A percentile compares a stretch with the other conserved stretches of the same genome.
These are phyloP conservation scores for Zenarchopterus dispar DNA, from an alignment of 2,797 vertebrate genomes.

Conservation along the genomic window DNA sequence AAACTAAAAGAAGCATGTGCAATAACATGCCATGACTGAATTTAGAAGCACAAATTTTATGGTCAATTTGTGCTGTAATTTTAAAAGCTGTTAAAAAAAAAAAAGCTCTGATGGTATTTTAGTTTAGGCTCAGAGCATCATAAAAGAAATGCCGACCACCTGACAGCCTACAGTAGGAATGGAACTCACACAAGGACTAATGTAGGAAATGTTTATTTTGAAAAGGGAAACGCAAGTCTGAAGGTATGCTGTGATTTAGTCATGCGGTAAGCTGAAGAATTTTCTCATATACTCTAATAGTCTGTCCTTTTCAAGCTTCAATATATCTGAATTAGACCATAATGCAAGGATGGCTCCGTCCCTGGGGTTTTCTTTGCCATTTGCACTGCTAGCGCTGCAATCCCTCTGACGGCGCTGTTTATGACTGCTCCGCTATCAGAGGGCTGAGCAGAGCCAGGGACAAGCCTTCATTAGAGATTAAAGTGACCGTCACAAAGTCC, in stretches of 20 bases:
- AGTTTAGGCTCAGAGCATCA: conserved; percentile 44
- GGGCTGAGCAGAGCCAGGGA: conserved; percentile 69
- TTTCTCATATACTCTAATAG: conserved; percentile 45
- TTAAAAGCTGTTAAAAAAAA: conserved; percentile 31
- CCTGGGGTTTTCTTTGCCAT: conserved; percentile 75
- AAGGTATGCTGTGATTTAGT: conserved; percentile 45
- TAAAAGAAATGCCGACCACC: conserved; percentile 38
- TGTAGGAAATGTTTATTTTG: conserved; percentile 35
- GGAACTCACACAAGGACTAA: conserved; percentile 17
- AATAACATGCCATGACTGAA: conserved; percentile 51
- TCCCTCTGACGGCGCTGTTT: conserved; percentile 79
- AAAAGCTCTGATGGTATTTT: conserved; percentile 53
- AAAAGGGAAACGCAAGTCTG: conserved; percentile 26
- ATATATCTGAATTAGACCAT: conserved; percentile 69
- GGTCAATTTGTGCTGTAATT: conserved; percentile 69
- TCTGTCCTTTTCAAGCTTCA: conserved; percentile 55
- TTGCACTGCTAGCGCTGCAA: conserved; percentile 72
- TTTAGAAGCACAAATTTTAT: conserved; percentile 64
- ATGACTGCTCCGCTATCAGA: conserved; percentile 71
- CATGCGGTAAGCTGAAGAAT: conserved; percentile 36
- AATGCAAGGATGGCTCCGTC: conserved; percentile 68
- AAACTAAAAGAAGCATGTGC: conserved; percentile 68
- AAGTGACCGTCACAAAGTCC: conserved; percentile 78
- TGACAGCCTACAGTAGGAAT: conserved; percentile 30
- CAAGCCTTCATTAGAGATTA: conserved; percentile 82